Conservation (phyloP, 2,888 invertebrate genomes). For the Lepidocyrtoides sp. region DNA sequence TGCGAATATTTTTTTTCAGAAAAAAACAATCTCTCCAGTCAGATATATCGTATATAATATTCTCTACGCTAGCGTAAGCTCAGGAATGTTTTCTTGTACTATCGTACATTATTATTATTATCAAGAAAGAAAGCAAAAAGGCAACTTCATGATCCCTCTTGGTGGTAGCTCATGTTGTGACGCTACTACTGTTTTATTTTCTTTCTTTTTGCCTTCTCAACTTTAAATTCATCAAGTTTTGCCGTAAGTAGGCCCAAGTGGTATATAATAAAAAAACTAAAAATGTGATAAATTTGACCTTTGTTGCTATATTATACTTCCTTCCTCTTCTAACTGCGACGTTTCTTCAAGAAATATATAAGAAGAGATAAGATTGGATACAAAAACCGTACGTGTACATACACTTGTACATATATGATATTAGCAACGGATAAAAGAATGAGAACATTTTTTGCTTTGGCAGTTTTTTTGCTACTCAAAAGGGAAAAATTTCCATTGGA, state of each 20-base stretch:
- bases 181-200: background rate
- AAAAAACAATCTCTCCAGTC: no score
- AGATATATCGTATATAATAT: no score
- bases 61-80: no score
- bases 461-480: background rate
- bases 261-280: background rate
- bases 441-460: background rate
- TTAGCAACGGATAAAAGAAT: no score
- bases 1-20: no score
- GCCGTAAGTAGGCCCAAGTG: slow-evolving; percentile 3
- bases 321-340: slow-evolving; percentile 1
- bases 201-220: background rate
- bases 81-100: background rate
- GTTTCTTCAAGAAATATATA: background rate
- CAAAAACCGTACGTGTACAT: background rate
- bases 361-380: slow-evolving; percentile 5
- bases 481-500: background rate
- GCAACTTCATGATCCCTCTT: background rate
- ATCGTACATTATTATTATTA: background rate
- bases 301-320: background rate
- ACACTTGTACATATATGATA: no score
- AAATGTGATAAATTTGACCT: slow-evolving; percentile 43
- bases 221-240: slow-evolving; percentile 57
- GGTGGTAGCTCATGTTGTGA: background rate
- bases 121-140: slow-evolving; percentile 32